phyloP scores from a whole-genome alignment of 2,888 invertebrate species.

The Notodonta ziczac region DNA sequence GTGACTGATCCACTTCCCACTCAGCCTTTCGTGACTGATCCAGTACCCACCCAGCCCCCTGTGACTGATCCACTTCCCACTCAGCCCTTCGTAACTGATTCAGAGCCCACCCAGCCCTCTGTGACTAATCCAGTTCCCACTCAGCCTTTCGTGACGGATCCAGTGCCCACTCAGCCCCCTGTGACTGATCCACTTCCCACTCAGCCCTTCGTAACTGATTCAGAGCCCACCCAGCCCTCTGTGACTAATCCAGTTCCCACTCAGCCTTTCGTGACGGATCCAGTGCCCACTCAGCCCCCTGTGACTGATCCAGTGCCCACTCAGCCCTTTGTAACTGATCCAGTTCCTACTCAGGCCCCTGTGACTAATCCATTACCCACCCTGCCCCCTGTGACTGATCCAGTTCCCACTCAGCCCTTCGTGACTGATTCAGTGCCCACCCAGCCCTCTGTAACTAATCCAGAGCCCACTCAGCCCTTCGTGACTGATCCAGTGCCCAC shows the following conservation, averaged over 20 bases:
- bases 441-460: neutral
- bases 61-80: neutral
- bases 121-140: neutral
- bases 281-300: neutral
- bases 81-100: neutral
- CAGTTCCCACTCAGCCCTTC: neutral
- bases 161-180: neutral
- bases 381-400: slow-evolving; percentile 11
- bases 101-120: neutral
- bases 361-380: neutral
- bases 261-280: neutral
- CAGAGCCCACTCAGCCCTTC: neutral
- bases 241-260: neutral
- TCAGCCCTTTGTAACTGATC: neutral
- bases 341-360: neutral
- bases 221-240: neutral
- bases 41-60: neutral
- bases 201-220: neutral
- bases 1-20: neutral
- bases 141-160: neutral
- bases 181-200: neutral
- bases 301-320: neutral
- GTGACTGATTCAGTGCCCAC: neutral
- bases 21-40: neutral
- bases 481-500: neutral